Conservation (phyloP, 1,140 invertebrate species). For the Pseudomyrmex dendroicus region DNA sequence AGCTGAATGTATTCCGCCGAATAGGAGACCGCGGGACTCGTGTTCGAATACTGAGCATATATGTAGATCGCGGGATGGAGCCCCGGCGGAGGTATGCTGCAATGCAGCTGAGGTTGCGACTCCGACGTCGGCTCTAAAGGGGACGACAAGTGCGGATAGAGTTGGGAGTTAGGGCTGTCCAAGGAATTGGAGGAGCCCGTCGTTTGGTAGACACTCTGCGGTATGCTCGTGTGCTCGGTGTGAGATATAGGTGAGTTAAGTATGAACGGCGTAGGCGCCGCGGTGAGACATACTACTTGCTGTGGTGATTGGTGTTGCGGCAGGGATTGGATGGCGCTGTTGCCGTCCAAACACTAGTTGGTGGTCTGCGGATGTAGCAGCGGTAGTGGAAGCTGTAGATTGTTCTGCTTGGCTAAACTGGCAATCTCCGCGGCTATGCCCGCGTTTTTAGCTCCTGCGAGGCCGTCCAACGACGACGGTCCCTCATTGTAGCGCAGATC, state of each 20-base stretch:
- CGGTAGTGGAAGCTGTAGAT: slow-evolving; percentile 83
- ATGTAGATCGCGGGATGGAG: slow-evolving; percentile 83
- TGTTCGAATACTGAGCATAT: slow-evolving; percentile 83
- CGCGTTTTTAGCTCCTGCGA: slow-evolving; percentile 75
- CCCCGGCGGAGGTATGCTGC: slow-evolving; percentile 78
- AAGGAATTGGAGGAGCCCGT: slow-evolving; percentile 75
- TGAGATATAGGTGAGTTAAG: slow-evolving; percentile 79
- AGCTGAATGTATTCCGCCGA: slow-evolving; percentile 83
- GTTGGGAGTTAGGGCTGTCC: slow-evolving; percentile 77
- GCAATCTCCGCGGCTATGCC: slow-evolving; percentile 83
- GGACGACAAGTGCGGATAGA: slow-evolving; percentile 78
- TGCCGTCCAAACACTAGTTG: slow-evolving; percentile 83
- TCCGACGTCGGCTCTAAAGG: slow-evolving; percentile 68
- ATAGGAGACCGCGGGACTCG: slow-evolving; percentile 80
- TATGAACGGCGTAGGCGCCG: slow-evolving; percentile 77
- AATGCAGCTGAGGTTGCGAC: slow-evolving; percentile 75
- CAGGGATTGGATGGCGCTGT: slow-evolving; percentile 74
- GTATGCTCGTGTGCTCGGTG: slow-evolving; percentile 75
- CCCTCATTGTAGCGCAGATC: slow-evolving; percentile 84
- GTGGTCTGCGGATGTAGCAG: slow-evolving; percentile 84
- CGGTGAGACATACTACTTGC: slow-evolving; percentile 72
- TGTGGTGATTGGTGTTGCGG: slow-evolving; percentile 75
- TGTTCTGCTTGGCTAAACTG: slow-evolving; percentile 83
- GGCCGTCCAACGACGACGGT: slow-evolving; percentile 81
- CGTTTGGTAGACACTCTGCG: slow-evolving; percentile 83